Evolutionary conservation across 2,113 vertebrate genomes (phyloP).

Genomic region (Spermophilus dauricus): DNA sequence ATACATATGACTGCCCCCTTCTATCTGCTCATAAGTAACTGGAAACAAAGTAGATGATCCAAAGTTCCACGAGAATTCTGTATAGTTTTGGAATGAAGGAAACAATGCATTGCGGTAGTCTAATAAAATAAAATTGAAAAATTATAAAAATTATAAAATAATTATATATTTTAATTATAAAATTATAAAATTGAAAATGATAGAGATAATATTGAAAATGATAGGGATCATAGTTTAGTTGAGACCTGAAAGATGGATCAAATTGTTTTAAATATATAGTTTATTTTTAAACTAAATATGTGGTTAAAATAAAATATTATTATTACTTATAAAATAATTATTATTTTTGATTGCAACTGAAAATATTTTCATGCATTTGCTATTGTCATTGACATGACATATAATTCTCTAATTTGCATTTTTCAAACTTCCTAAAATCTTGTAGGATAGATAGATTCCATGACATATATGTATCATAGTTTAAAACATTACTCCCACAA

Average conservation of each 20-base stretch:
- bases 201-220: not conserved
- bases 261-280: not conserved
- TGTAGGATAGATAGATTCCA: not conserved
- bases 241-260: not conserved
- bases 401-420: constrained; percentile 12
- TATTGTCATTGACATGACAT: not conserved
- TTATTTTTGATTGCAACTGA: not conserved
- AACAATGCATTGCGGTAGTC: not conserved
- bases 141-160: too few species aligned
- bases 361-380: not conserved
- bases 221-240: not conserved
- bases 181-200: not conserved
- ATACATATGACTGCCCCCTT: not conserved
- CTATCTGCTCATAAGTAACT: not conserved
- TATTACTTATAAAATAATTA: not conserved
- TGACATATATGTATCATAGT: not conserved
- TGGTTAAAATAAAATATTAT: not conserved
- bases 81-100: not conserved
- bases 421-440: not conserved
- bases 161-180: too few species aligned
- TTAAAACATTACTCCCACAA: not conserved
- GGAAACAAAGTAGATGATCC: not conserved
- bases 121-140: not conserved
- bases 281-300: not conserved
- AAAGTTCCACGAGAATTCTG: not conserved